phyloP scores from a whole-genome alignment of 1,140 invertebrate species.

The Drosophila ironensis region DNA sequence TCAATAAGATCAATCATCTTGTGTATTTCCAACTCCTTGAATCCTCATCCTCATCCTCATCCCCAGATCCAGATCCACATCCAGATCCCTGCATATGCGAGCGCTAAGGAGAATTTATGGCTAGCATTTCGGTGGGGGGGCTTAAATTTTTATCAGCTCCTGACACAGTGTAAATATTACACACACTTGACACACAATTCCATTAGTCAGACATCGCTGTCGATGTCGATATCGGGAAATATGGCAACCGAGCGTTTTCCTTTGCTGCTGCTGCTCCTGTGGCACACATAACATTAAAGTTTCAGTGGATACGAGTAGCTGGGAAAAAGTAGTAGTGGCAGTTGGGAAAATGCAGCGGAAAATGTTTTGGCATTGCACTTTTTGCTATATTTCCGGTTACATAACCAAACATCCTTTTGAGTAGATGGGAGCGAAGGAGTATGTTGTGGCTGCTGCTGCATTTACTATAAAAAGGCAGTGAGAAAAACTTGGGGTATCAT shows the following conservation, averaged over 20 bases:
- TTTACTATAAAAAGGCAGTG: not conserved
- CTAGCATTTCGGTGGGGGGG: constrained; percentile 54
- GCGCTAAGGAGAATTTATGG: constrained; percentile 63
- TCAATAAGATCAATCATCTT: constrained; percentile 77
- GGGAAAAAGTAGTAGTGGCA: not conserved
- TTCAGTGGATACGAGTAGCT: constrained; percentile 29
- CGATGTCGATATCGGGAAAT: constrained; percentile 75
- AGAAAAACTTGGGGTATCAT: not conserved
- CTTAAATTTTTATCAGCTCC: constrained; percentile 81
- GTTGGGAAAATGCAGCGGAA: constrained; percentile 62
- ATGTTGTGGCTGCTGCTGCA: no score
- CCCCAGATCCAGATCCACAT: no score
- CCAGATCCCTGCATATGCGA: not conserved
- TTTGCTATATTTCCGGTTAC: constrained; percentile 78
- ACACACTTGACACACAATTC: constrained; percentile 80
- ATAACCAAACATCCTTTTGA: constrained; percentile 61
- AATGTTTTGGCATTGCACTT: constrained; percentile 79
- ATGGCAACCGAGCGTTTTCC: constrained; percentile 49
- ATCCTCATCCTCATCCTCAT: no score
- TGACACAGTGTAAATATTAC: constrained; percentile 79
- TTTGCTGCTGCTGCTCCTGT: constrained; percentile 14
- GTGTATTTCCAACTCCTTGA: constrained; percentile 16
- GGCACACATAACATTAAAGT: constrained; percentile 79
- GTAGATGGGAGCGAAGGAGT: not conserved
- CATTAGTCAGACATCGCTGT: constrained; percentile 75